Base-by-base conservation (phyloP, 2,888 invertebrate species). In the Drosophila meridiana region DNA sequence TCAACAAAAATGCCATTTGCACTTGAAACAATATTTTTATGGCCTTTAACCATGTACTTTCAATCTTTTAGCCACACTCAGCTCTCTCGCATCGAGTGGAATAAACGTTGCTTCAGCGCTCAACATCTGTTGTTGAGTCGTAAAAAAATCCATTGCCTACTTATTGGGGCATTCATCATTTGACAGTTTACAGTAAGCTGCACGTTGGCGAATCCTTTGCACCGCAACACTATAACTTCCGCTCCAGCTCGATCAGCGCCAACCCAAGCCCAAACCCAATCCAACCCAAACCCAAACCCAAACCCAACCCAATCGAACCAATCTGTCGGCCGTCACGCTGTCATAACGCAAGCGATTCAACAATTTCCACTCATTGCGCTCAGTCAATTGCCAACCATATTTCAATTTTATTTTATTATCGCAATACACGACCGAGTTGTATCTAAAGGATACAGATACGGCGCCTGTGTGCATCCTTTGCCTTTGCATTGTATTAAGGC, bases 391-490 rank as follows among this genome's bases (percentile, higher is more conserved):
- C 83, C 80, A 84, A 78, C 79, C 80, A 89, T 90, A 87, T 87
- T 89, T 89, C 86, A 89, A 89, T 87, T 87, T 89, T 81, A 87
- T 87, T 89, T 87, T 89, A 89, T 87, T 87, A 86, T 87, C 85
- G 71, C 72, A 75, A 71, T 64, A 72, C 70, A 78, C 58, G 70
- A 76, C 40, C 58, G 52, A 60, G 53, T 40, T 63, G 57, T 66
- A 69, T 73, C 73, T 57, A 69, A 73, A 50, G 62, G 74, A 78
- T 72, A 75, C 59, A 59, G 76, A 76, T 78, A 73, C 73, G 71
- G 66, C 62, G 64, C 43, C 38, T 47, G 48, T 36, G 43, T 71
- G 70, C 78, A 84, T 87, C 83, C 83, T 71, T 73, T 75, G 70
- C 68, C 68, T 71, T 82, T 47, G 55, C 63, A 76, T 83, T 80